Evolutionary conservation across 1,140 invertebrate genomes (phyloP).

Genomic region (Heliconius hermathena): DNA sequence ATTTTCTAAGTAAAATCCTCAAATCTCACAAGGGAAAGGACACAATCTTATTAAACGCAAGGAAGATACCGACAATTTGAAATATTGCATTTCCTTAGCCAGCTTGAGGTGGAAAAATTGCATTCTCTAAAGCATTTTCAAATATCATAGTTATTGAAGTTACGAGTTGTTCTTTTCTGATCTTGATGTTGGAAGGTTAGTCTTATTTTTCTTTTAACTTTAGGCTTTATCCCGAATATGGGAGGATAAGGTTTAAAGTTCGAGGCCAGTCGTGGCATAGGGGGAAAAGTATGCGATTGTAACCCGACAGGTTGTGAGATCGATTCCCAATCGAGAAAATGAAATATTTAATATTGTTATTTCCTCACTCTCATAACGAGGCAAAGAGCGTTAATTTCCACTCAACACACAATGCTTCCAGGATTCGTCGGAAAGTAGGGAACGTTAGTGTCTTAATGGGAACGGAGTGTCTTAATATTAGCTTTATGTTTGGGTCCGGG

Average conservation of each 20-base stretch:
- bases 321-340: too few species aligned
- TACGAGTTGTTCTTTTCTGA: neutral
- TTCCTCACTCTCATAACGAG: too few species aligned
- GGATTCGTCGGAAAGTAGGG: too few species aligned
- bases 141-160: conserved; percentile 14
- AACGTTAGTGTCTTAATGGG: too few species aligned
- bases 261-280: too few species aligned
- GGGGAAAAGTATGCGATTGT: too few species aligned
- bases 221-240: neutral
- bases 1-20: neutral
- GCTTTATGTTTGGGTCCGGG: too few species aligned
- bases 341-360: too few species aligned
- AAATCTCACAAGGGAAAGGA: neutral
- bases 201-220: neutral
- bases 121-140: conserved; percentile 4
- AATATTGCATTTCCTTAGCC: conserved; percentile 10
- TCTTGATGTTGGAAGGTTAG: neutral
- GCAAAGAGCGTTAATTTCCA: too few species aligned
- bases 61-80: conserved; percentile 10
- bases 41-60: conserved; percentile 1
- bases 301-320: neutral
- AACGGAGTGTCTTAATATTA: too few species aligned
- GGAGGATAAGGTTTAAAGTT: neutral
- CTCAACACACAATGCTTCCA: too few species aligned
- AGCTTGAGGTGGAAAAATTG: conserved; percentile 1